Evolutionary conservation across 2,797 vertebrate species (phyloP).

Genomic region (Tenualosa thibaudeaui): DNA sequence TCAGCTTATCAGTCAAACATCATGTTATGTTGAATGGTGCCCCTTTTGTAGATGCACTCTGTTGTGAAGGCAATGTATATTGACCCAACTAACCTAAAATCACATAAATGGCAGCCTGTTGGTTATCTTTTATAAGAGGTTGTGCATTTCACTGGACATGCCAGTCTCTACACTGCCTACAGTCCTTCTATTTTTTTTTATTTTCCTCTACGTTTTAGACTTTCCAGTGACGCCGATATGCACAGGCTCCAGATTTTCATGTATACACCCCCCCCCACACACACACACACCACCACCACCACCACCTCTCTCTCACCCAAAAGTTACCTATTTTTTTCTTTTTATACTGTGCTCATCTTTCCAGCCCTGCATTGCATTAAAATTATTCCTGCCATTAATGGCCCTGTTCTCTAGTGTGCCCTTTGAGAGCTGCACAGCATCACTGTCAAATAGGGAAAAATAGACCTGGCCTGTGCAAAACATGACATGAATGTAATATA

Average conservation of each 20-base stretch:
- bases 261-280: slow-evolving; percentile 33
- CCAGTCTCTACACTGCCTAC: not conserved
- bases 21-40: not conserved
- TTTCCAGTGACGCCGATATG: not conserved
- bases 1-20: not conserved
- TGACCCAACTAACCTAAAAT: not conserved
- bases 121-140: not conserved
- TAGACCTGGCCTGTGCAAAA: slow-evolving; percentile 56
- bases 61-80: not conserved
- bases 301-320: slow-evolving; percentile 39
- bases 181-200: not conserved
- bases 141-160: not conserved
- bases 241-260: too few species aligned
- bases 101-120: not conserved
- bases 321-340: slow-evolving; percentile 62
- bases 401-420: slow-evolving; percentile 57
- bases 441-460: slow-evolving; percentile 56
- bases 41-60: not conserved
- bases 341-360: slow-evolving; percentile 56
- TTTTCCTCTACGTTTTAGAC: not conserved
- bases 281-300: not conserved
- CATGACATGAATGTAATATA: slow-evolving; percentile 62
- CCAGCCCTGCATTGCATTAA: slow-evolving; percentile 61
- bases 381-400: slow-evolving; percentile 65
- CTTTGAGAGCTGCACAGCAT: slow-evolving; percentile 58